phyloP scores from a whole-genome alignment of 1,140 invertebrate genomes.

The Drosophila virilis region DNA sequence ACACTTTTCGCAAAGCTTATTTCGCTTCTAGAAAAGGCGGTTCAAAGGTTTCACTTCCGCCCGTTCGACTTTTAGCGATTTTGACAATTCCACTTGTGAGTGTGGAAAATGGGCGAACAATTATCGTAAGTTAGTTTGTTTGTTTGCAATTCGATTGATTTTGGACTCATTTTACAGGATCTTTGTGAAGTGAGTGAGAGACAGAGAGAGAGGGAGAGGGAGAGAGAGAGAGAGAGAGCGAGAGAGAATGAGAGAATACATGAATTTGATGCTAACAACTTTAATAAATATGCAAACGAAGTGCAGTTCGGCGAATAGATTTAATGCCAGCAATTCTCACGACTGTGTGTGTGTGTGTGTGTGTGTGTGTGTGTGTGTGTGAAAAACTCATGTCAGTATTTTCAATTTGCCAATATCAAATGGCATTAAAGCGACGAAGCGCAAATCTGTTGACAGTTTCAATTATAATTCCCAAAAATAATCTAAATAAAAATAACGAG shows the following conservation, averaged over 20 bases:
- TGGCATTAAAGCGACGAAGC: constrained; percentile 49
- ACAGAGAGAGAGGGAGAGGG: too few relatives aligned
- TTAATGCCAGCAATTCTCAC: background rate
- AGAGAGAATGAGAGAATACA: background rate
- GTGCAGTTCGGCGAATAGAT: constrained; percentile 13
- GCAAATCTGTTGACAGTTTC: constrained; percentile 66
- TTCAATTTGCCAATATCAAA: constrained; percentile 53
- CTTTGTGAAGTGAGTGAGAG: too few relatives aligned
- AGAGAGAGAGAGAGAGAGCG: background rate
- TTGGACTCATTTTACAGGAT: too few relatives aligned
- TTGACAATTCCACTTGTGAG: too few relatives aligned
- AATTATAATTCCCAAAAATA: constrained; percentile 48
- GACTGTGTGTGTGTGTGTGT: background rate
- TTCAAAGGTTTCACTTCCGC: too few relatives aligned
- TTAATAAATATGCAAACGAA: constrained; percentile 15
- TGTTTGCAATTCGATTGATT: too few relatives aligned
- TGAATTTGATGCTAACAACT: too few relatives aligned
- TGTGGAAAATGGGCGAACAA: too few relatives aligned
- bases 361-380: background rate
- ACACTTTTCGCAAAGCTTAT: too few relatives aligned
- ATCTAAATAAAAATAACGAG: background rate
- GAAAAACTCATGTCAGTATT: constrained; percentile 34
- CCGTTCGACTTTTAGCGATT: too few relatives aligned
- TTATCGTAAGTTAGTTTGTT: too few relatives aligned
- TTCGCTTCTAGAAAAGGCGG: too few relatives aligned